phyloP scores from a whole-genome alignment of 1,140 invertebrate genomes.

The Meloidogyne floridensis region DNA sequence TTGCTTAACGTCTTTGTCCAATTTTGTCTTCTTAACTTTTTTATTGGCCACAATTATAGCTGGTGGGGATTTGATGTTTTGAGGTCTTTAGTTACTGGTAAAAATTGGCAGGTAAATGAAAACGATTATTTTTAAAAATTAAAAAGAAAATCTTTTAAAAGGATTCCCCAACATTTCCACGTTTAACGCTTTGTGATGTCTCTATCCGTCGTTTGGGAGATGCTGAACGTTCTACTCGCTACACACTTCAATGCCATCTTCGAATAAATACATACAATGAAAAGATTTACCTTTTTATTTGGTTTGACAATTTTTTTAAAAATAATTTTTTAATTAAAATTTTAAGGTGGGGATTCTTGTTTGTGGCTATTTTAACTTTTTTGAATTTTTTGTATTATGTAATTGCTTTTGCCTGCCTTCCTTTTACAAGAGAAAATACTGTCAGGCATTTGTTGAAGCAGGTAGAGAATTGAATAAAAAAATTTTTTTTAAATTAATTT shows the following conservation, averaged over 20 bases:
- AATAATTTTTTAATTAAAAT: background rate
- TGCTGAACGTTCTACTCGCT: slow-evolving; percentile 18
- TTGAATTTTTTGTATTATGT: slow-evolving; percentile 54
- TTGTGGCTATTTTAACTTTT: slow-evolving; percentile 45
- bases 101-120: slow-evolving; percentile 60
- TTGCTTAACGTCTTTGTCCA: slow-evolving; percentile 68
- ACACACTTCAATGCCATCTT: slow-evolving; percentile 11
- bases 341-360: slow-evolving; percentile 49
- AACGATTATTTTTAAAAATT: background rate
- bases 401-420: slow-evolving; percentile 23
- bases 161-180: slow-evolving; percentile 11
- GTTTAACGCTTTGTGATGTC: slow-evolving; percentile 35
- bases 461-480: background rate
- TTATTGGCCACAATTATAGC: slow-evolving; percentile 67
- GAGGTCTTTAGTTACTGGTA: slow-evolving; percentile 62
- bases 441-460: slow-evolving; percentile 31
- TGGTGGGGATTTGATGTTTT: slow-evolving; percentile 68
- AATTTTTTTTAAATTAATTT: background rate
- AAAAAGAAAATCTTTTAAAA: background rate
- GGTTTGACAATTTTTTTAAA: background rate
- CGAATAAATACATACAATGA: slow-evolving; percentile 14
- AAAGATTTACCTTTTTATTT: slow-evolving; percentile 19
- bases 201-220: slow-evolving; percentile 62
- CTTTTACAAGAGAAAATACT: slow-evolving; percentile 21
- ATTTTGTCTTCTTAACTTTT: slow-evolving; percentile 68